phyloP scores from a whole-genome alignment of 2,797 vertebrate genomes.

The Pempheris klunzingeri region DNA sequence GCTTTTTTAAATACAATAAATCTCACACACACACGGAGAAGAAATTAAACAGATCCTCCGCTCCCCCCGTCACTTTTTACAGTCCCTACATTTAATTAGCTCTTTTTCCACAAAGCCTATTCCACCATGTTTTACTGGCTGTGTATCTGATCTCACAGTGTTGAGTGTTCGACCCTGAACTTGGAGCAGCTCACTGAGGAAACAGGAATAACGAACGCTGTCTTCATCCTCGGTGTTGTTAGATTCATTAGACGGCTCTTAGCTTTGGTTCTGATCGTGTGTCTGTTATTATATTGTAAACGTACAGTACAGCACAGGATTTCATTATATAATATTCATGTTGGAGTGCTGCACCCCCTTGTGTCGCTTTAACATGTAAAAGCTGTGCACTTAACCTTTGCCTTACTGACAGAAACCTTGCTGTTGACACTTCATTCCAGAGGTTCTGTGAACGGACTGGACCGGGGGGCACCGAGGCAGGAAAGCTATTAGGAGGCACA shows the following conservation, averaged over 20 bases:
- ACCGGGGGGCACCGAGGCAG: constrained; percentile 45
- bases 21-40: not conserved
- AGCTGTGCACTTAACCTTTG: constrained; percentile 69
- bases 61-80: not conserved
- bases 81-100: not conserved
- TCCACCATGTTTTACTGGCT: too few relatives aligned
- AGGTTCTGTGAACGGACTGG: constrained; percentile 51
- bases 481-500: constrained; percentile 71
- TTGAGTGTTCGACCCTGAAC: constrained; percentile 19
- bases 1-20: not conserved
- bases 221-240: not conserved
- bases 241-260: not conserved
- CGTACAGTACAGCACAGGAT: not conserved
- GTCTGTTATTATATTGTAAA: not conserved
- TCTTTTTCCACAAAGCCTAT: not conserved
- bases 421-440: constrained; percentile 53
- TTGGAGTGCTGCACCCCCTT: constrained; percentile 4
- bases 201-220: not conserved
- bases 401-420: constrained; percentile 47
- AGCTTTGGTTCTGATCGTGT: not conserved
- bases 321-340: constrained; percentile 21
- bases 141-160: too few relatives aligned
- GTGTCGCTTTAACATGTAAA: constrained; percentile 53
- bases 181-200: not conserved
- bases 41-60: not conserved